These are phyloP conservation scores for fruit fly (Drosophila melanogaster) DNA, from an alignment of 1,140 invertebrate species.

Conservation along the genomic window Release_6_plus_ISO1_MT NC_004354.4:8821001-8821500, in stretches of 20 bases:
- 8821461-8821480: constrained; percentile 81
- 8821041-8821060: constrained; percentile 7
- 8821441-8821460: constrained; percentile 82
- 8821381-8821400: too few species aligned
- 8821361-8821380: neutral
- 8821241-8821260: neutral
- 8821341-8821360: neutral
- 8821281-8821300: neutral
- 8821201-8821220: neutral
- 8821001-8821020: neutral
- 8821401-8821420: neutral
- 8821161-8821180: too few species aligned
- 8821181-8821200: too few species aligned
- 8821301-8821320: neutral
- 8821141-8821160: too few species aligned
- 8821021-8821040: constrained; percentile 31
- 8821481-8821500: constrained; percentile 79
- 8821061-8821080: constrained; percentile 1
- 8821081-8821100: neutral
- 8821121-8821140: too few species aligned
- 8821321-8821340: constrained; percentile 5
- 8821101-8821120: neutral
- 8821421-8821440: constrained; percentile 60
- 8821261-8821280: neutral
- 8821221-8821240: neutral